Evolutionary conservation across 2,113 vertebrate species (phyloP).

Genomic region (Ictalurus punctatus): DNA sequence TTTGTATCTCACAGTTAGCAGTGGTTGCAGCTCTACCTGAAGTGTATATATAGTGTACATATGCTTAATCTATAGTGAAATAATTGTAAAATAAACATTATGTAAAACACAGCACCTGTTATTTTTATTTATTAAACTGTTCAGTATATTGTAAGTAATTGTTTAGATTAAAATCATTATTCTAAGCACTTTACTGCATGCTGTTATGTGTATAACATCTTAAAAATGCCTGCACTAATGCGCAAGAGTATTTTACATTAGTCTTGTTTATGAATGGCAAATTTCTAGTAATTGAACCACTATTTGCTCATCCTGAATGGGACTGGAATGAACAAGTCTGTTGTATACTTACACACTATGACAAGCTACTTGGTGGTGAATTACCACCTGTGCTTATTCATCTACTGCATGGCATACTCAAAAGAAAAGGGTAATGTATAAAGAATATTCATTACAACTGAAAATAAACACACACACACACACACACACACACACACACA

Average conservation of each 20-base stretch:
- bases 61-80: neutral
- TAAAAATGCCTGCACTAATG: constrained; percentile 6
- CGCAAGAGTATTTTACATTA: constrained; percentile 19
- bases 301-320: constrained; percentile 38
- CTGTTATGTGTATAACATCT: constrained; percentile 8
- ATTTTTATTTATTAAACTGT: neutral
- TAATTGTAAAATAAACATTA: neutral
- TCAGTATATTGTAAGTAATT: constrained; percentile 23
- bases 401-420: neutral
- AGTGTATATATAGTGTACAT: neutral
- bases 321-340: neutral
- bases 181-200: constrained; percentile 21
- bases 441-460: neutral
- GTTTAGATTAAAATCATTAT: constrained; percentile 34
- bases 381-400: neutral
- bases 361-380: neutral
- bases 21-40: neutral
- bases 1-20: constrained; percentile 13
- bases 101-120: neutral
- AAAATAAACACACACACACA: too few species aligned
- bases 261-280: constrained; percentile 22
- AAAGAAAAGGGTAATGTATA: neutral
- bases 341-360: neutral
- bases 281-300: constrained; percentile 35
- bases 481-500: too few species aligned